These are phyloP conservation scores for Sarcophaga caerulescens DNA, from an alignment of 2,888 invertebrate species.

Conservation along the genomic window DNA sequence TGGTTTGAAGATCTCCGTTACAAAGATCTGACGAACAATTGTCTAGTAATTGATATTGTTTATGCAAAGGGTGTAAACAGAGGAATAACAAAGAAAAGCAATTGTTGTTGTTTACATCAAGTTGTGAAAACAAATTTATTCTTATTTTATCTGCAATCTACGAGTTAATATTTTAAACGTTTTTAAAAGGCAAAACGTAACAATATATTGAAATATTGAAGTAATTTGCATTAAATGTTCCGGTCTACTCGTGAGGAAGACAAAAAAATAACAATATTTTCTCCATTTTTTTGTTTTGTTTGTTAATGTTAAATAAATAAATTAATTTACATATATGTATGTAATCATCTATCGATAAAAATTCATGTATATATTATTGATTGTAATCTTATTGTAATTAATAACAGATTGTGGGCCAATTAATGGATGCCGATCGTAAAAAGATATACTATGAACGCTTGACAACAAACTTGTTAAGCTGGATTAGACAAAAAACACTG, in stretches of 20 bases:
- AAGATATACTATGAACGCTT: conserved; percentile 94
- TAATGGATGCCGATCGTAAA: conserved; percentile 97
- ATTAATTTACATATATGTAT: neutral
- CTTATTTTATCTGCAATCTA: too few relatives aligned
- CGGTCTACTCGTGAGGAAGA: conserved; percentile 52
- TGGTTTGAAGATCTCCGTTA: too few relatives aligned
- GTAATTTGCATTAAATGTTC: conserved; percentile 60
- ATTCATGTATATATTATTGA: neutral
- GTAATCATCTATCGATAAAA: too few relatives aligned
- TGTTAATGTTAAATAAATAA: conserved; percentile 37
- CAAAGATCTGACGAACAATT: too few relatives aligned
- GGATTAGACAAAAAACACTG: conserved; percentile 93
- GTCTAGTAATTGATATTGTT: too few relatives aligned
- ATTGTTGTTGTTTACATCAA: too few relatives aligned
- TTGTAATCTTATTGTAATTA: neutral
- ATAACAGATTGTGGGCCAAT: conserved; percentile 95
- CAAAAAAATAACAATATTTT: conserved; percentile 35
- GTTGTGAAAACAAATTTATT: too few relatives aligned
- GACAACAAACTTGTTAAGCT: conserved; percentile 92
- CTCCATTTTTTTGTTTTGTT: conserved; percentile 16
- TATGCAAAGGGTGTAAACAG: too few relatives aligned
- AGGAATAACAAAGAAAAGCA: too few relatives aligned
- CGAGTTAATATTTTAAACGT: too few relatives aligned
- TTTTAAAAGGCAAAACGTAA: neutral
- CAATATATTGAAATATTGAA: conserved; percentile 18